Conservation (phyloP, 2,797 vertebrate species). For the Rousettus madagascariensis region DNA sequence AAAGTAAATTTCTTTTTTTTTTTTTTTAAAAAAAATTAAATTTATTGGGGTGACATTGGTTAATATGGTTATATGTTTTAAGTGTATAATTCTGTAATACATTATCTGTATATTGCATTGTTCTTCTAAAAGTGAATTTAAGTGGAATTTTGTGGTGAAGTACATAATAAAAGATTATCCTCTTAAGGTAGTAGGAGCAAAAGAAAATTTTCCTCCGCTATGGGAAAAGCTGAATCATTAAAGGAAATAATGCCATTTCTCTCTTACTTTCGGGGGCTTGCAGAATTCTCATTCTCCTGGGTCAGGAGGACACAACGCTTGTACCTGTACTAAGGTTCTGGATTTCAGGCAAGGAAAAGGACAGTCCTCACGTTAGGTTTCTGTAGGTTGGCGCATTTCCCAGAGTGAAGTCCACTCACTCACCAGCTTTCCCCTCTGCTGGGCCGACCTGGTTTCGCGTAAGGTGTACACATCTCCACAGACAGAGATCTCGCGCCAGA, state of each 20-base stretch:
- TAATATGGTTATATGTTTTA: too few species aligned
- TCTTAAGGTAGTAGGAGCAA: background rate
- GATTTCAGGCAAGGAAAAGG: background rate
- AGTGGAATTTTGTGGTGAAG: background rate
- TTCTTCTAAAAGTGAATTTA: background rate
- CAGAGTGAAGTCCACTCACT: slow-evolving; percentile 79
- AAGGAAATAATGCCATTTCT: background rate
- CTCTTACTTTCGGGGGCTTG: background rate
- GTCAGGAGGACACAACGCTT: background rate
- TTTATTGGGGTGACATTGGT: too few species aligned
- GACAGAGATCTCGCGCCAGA: slow-evolving; percentile 98
- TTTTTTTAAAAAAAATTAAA: too few species aligned
- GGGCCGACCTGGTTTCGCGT: slow-evolving; percentile 97
- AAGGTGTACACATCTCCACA: slow-evolving; percentile 98
- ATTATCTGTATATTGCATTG: too few species aligned
- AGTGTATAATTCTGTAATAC: too few species aligned
- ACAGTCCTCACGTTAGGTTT: background rate
- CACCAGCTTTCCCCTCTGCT: slow-evolving; percentile 96
- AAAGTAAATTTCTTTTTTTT: background rate
- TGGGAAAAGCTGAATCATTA: background rate
- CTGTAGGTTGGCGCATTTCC: background rate
- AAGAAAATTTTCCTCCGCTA: background rate
- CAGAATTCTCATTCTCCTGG: background rate
- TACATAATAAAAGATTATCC: background rate
- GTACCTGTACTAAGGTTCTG: background rate